Percentiles rank a stretch among this genome's conserved stretches.
phyloP scores from a whole-genome alignment of 2,113 vertebrate genomes.

The Stigmatopora nigra region DNA sequence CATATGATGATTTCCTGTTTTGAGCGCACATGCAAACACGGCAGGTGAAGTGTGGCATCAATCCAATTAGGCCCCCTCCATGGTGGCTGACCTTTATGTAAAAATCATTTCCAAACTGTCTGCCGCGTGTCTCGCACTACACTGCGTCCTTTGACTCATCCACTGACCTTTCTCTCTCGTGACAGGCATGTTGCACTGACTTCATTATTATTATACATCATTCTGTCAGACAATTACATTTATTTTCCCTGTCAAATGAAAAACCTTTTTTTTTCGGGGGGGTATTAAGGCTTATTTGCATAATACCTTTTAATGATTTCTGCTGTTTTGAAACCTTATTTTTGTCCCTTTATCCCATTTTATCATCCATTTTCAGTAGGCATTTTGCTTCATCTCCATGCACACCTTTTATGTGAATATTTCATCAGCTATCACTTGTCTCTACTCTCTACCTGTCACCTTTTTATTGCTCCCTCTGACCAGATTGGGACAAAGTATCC shows the following conservation, averaged over 20 bases:
- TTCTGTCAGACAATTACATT: not conserved
- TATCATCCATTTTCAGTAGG: not conserved
- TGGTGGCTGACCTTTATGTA: constrained; percentile 50
- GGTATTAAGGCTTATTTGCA: not conserved
- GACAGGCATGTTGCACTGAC: not conserved
- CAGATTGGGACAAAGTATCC: constrained; percentile 32
- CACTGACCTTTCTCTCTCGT: constrained; percentile 7
- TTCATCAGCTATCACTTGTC: constrained; percentile 15
- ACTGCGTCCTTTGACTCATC: constrained; percentile 38
- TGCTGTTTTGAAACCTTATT: not conserved
- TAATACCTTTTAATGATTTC: not conserved
- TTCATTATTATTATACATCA: not conserved
- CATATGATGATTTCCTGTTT: constrained; percentile 3
- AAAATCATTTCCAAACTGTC: constrained; percentile 31
- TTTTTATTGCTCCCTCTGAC: constrained; percentile 21
- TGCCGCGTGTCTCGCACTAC: constrained; percentile 4
- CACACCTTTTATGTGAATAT: not conserved
- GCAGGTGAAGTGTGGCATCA: constrained; percentile 49
- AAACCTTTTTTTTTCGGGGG: not conserved
- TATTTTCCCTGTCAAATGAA: not conserved
- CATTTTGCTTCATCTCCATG: not conserved
- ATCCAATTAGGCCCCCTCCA: constrained; percentile 55
- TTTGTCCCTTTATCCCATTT: not conserved
- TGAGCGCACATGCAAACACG: constrained; percentile 22
- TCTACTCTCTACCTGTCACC: constrained; percentile 1